Evolutionary conservation across 1,140 invertebrate genomes (phyloP), one percentile per base, ranked within the genome.

Genomic region (Drosophila takahashii): DNA sequence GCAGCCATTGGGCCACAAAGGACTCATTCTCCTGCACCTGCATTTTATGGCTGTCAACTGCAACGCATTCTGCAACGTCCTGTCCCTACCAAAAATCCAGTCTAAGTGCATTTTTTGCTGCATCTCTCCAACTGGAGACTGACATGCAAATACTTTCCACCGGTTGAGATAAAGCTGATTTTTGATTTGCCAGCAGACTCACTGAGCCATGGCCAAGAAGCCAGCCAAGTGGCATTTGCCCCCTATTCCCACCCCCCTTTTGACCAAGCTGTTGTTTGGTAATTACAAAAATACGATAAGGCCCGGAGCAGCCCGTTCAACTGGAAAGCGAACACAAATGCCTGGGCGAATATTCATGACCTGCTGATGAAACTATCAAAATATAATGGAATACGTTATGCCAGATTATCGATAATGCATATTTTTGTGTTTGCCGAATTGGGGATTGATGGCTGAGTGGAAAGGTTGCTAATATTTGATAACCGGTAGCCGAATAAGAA

Each of bases 231-330:
- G 61, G 48, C 37, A 48, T 56, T n/a, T n/a, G n/a, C 47, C 48
- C 47, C 66, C 61, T 41, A 51, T 32, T 62, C 44, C 1, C 5
- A 26, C 8, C 10, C 18, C 18, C 58, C 75, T 72, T 72, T 51
- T 13, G 18, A 3, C 50, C 54, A 66, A 74, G 59, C 80, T 69
- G 50, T 62, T 76, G 60, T 78, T 81, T 56, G 51, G 65, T 79
- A 87, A 87, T 83, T 83, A 87, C 83, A 78, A 87, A 83, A 87
- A 79, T 69, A 79, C 77, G 79, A 87, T 86, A 87, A 87, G 83
- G 54, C 50, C 60, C 57, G 39, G 34, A 74, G 52, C 57, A 22
- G 32, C 27, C 27, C 50, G 37, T 10, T 54, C 50, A 15, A 36
- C 18, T 65, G 71, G 34, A 74, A 66, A 58, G 52, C 59, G 39